Conservation (phyloP, 1,140 invertebrate species). For the Pogonomyrmex barbatus region DNA sequence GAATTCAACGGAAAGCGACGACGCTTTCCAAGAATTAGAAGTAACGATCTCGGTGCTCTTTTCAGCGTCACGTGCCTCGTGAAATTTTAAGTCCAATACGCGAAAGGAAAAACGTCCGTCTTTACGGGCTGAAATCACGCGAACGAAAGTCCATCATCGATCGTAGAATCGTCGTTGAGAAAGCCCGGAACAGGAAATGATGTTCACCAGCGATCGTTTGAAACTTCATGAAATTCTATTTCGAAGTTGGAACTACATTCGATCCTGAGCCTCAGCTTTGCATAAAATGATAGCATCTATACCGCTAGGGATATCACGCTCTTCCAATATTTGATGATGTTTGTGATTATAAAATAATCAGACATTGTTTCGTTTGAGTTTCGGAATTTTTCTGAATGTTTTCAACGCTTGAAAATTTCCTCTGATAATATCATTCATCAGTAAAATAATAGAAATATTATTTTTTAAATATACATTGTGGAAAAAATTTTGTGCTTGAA, state of each 20-base stretch:
- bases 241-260: conserved; percentile 51
- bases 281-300: conserved; percentile 59
- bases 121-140: conserved; percentile 63
- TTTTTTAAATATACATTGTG: not conserved
- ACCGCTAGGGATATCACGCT: conserved; percentile 31
- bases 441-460: not conserved
- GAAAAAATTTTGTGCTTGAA: not conserved
- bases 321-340: conserved; percentile 23
- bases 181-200: conserved; percentile 53
- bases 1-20: not conserved
- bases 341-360: conserved; percentile 45
- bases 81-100: conserved; percentile 59
- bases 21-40: conserved; percentile 34
- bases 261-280: conserved; percentile 36
- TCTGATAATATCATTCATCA: not conserved
- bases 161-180: conserved; percentile 36
- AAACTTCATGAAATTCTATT: conserved; percentile 65
- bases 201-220: conserved; percentile 48
- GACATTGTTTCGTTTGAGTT: conserved; percentile 22
- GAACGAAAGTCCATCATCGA: conserved; percentile 36
- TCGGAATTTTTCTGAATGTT: not conserved
- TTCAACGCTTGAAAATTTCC: not conserved
- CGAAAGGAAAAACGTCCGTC: conserved; percentile 37
- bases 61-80: conserved; percentile 42
- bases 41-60: conserved; percentile 26